Percentiles rank a stretch among this genome's conserved stretches.
Conservation (phyloP, 2,113 vertebrate genomes). For the Thermophis baileyi region DNA sequence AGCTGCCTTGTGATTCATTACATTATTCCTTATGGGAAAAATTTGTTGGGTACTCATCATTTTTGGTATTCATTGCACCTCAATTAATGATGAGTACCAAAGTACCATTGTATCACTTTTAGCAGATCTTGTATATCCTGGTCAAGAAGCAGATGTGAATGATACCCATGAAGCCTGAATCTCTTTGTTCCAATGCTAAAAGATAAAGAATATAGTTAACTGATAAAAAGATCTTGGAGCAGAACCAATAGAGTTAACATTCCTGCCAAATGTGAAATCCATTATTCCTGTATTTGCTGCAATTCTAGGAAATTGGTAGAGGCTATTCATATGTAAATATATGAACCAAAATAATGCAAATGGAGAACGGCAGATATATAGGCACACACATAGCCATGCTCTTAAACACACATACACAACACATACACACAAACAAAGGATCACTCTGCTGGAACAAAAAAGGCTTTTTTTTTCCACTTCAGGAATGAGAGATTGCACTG, state of each 20-base stretch:
- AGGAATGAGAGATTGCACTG: background rate
- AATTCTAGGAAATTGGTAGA: background rate
- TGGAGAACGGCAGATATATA: background rate
- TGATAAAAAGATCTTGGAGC: background rate
- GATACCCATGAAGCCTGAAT: background rate
- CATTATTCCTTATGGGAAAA: too few relatives aligned
- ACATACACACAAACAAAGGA: background rate
- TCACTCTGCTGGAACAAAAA: background rate
- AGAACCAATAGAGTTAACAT: background rate
- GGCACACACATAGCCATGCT: background rate
- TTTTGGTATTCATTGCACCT: too few relatives aligned
- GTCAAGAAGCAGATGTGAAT: background rate
- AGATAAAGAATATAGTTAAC: background rate
- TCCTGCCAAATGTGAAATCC: background rate
- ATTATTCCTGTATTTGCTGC: background rate
- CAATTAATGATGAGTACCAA: too few relatives aligned
- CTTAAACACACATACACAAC: background rate
- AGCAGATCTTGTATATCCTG: background rate
- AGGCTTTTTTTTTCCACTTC: background rate
- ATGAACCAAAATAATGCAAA: background rate
- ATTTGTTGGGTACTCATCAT: too few relatives aligned
- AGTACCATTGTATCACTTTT: background rate
- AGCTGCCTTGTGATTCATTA: too few relatives aligned
- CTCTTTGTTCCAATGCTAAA: background rate
- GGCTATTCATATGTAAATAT: background rate